Base-by-base conservation (phyloP, 2,888 invertebrate genomes). In the Globia sparganii region DNA sequence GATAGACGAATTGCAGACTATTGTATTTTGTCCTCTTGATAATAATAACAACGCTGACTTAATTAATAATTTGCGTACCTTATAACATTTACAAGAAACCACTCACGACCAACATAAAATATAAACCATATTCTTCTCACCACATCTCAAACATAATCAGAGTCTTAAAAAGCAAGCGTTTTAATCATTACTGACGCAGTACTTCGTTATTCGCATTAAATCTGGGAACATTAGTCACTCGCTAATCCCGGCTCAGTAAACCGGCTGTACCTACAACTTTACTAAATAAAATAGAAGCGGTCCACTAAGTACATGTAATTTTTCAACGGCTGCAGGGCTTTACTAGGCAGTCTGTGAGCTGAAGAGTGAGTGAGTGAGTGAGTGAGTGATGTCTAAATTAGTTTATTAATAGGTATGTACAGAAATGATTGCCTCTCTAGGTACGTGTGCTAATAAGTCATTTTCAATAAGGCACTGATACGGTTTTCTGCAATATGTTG, bases 191-290 rank as follows among this genome's bases (percentile, higher is more conserved):
- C 78, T 58, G 69, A 64, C 75, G 58, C 65, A 72, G 71, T 66
- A 58, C 43, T 77, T 80, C 79, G 85, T 87, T 85, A 87, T 83
- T 86, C 79, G 83, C 85, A 81, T 77, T 75, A 79, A 86, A 78
- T 78, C 86, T 78, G 46, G 11, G 69, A 80, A 84, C 83, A 87
- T 87, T 87, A 87, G 71, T 87, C 80, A 80, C 62, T 58, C 68
- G 53, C 71, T 79, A 81, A 87, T 86, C 86, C 77, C 18, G 43
- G 80, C 78, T 84, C 73, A 81, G 70, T 62, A 68, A 66, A 43
- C 59, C 66, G 65, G 72, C 71, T 77, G 77, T 34, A 70, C 46
- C 31, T 76, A 64, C 69, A 76, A 78, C 72, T 75, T 68, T 68
- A 77, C 80, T 77, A 72, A 85, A 85, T 77, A 72, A 85, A 85